Percentiles rank a stretch among this genome's conserved stretches.
Conservation (phyloP, 2,113 vertebrate species). For the Oxygymnocypris stewartii region DNA sequence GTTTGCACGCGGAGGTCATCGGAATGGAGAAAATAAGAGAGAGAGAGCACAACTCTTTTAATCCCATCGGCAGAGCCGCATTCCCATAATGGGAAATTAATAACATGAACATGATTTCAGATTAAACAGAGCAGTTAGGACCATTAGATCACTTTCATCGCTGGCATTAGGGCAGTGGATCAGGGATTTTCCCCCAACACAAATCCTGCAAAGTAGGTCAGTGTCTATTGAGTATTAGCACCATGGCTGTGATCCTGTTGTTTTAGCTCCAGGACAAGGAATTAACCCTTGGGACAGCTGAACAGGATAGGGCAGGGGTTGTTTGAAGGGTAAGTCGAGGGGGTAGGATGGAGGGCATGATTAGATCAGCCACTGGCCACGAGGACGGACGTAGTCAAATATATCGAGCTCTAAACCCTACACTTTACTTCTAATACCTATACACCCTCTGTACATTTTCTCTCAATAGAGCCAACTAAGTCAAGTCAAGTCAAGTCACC, state of each 20-base stretch:
- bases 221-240: constrained; percentile 79
- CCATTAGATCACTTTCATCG: constrained; percentile 81
- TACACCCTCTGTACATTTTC: constrained; percentile 50
- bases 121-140: constrained; percentile 78
- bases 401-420: constrained; percentile 65
- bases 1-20: constrained; percentile 63
- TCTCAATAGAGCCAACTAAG: constrained; percentile 45
- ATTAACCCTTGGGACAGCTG: constrained; percentile 75
- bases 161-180: constrained; percentile 76
- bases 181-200: constrained; percentile 60
- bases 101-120: constrained; percentile 77
- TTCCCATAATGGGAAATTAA: constrained; percentile 81
- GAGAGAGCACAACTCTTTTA: constrained; percentile 66
- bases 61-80: constrained; percentile 77
- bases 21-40: constrained; percentile 29
- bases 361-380: constrained; percentile 63
- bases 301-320: constrained; percentile 74
- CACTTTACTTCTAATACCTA: constrained; percentile 49
- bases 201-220: constrained; percentile 81
- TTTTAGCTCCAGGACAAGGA: constrained; percentile 77
- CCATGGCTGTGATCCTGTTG: constrained; percentile 78
- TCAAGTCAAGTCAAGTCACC: too few species aligned
- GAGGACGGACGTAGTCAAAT: constrained; percentile 58
- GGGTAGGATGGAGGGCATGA: constrained; percentile 58
- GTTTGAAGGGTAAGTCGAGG: constrained; percentile 63